These are phyloP conservation scores for Helicoverpa armigera DNA, from an alignment of 1,140 invertebrate genomes.

Conservation along the genomic window DNA sequence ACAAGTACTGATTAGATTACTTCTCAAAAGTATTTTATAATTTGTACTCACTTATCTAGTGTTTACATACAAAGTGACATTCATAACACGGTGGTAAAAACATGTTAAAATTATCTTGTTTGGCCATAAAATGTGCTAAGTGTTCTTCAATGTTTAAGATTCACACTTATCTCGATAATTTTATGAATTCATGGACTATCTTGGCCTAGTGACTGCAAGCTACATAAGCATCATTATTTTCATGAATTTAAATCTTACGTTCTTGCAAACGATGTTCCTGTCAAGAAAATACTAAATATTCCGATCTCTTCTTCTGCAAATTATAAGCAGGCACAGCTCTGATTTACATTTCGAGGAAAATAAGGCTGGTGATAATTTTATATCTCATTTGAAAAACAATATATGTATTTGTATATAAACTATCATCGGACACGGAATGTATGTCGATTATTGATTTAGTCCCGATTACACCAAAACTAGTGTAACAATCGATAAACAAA, in stretches of 20 bases:
- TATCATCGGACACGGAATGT: not conserved
- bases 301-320: no score
- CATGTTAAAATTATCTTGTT: slow-evolving; percentile 19
- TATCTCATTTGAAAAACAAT: no score
- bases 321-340: no score
- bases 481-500: slow-evolving; percentile 23
- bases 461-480: slow-evolving; percentile 31
- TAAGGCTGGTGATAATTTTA: no score
- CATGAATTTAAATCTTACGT: no score
- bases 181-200: slow-evolving; percentile 14
- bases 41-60: slow-evolving; percentile 7
- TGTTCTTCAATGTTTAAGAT: slow-evolving; percentile 7
- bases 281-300: no score
- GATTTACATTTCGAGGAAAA: no score
- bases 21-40: slow-evolving; percentile 24
- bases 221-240: no score
- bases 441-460: not conserved
- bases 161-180: not conserved
- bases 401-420: no score
- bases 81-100: slow-evolving; percentile 9
- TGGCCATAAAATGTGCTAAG: slow-evolving; percentile 15
- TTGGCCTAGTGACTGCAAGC: not conserved
- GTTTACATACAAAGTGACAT: slow-evolving; percentile 36
- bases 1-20: slow-evolving; percentile 25
- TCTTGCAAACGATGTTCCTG: no score